Evolutionary conservation across 2,113 vertebrate species (phyloP), one percentile per base, ranked within the genome.

Genomic region (Rhinolophus ferrumequinum): DNA sequence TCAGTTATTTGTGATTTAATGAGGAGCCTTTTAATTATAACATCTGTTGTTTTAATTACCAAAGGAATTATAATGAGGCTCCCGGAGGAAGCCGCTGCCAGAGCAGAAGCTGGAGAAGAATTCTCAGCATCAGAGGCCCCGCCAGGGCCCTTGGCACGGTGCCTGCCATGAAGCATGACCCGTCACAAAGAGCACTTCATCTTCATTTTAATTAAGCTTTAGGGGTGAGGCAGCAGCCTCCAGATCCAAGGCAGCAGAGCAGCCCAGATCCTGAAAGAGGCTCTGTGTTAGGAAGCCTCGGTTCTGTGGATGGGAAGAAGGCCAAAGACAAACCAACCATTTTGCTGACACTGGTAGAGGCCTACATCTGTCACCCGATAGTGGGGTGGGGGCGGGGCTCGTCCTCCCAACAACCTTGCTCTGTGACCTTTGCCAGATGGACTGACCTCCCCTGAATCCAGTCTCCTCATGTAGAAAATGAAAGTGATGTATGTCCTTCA

Each of bases 11-110:
- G 96, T 96, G 97, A 98, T 97, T 97, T 97, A 98, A 98, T 85
- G 88, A 97, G 93, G 88, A 98, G 84, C 67, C 94, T 97, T 98
- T 97, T 98, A 97, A 98, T 98, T 97, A 97, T 87, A 98, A 98
- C 97, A 98, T 97, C 98, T 98, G 98, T 97, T 98, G 95, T 96
- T 98, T 98, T 98, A 98, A 98, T 98, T 98, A 97, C 96, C 97
- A 97, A 83, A 98, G 95, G 97, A 98, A 98, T 98, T 97, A 95
- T 96, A 97, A 98, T 96, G 96, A 97, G 95, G 96, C 88, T 95
- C 96, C 92, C 90, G 8, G 94, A 94, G 97, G 97, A 97, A 95
- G 81, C 97, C 58, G 54, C 94, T 96, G 97, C 91, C 93, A 41
- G 95, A 95, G 18, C 95, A 97, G 95, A 79, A 70, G 95, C 95